Base-by-base conservation (phyloP, 2,797 vertebrate species). In the Sciaenops ocellatus region DNA sequence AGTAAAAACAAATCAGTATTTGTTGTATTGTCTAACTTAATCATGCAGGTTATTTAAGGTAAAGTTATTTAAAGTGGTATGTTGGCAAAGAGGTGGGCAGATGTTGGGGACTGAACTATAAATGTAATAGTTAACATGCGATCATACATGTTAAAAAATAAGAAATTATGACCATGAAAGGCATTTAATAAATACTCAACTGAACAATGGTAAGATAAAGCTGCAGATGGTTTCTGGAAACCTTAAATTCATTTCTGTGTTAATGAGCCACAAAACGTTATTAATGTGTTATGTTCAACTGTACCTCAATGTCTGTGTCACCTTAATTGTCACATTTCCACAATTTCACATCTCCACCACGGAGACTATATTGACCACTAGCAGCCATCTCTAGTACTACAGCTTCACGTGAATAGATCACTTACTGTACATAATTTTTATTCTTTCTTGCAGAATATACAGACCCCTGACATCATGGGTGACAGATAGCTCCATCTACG, bases 1-100 rank as follows among this genome's bases (percentile, higher is more conserved):
- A 89, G 83, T 90, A 90, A 93, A 91, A 70, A 67, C 24, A 71
- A 76, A 54, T 69, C 38, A 22, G 52, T 60, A 74, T 83, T 68
- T 83, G 48, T 74, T 82, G 52, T 83, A 55, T 74, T 76, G 82
- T 89, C 42, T 67, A 72, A 69, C 46, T 62, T 66, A 54, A 68
- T 20, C 11, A 28, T 60, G 42, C 20, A 28, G 41, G n/a, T 60
- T 22, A 15, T 76, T 41, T 15, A 71, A 48, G n/a, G 12, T 56
- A 9, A 66, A 16, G 12, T 67, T 28, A 66, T 69, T 74, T 22
- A 51, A 56, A 67, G 44, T 55, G 17, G 28, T 24, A 15, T 54
- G 5, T 46, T 61, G n/a, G 26, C 28, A 61, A 54, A 62, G 11
- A 50, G 15, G 38, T 62, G 60, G 16, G 15, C 30, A 38, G 50